Evolutionary conservation across 2,888 invertebrate genomes (phyloP).

Genomic region (Phalera bucephala): DNA sequence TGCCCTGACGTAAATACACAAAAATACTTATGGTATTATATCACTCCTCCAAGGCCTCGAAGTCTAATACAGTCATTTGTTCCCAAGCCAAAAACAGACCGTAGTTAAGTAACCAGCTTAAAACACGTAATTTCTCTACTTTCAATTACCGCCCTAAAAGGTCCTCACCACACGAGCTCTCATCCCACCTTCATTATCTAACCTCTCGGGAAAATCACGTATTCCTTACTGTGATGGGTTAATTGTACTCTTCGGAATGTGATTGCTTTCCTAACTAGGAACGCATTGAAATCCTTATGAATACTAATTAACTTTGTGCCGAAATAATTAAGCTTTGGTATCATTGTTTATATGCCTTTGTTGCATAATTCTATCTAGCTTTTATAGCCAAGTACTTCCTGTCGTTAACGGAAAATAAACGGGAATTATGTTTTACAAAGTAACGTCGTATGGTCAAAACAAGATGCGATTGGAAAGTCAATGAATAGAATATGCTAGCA

Average conservation of each 20-base stretch:
- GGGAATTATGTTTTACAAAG: too few relatives aligned
- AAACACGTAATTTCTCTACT: not conserved
- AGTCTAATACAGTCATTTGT: too few relatives aligned
- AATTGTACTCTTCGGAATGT: not conserved
- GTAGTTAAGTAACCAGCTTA: too few relatives aligned
- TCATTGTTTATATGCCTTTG: not conserved
- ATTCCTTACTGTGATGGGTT: not conserved
- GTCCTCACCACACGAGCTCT: not conserved
- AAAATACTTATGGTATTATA: too few relatives aligned
- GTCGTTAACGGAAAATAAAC: too few relatives aligned
- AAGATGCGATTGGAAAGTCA: too few relatives aligned
- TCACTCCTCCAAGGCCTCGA: too few relatives aligned
- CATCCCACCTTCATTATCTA: not conserved
- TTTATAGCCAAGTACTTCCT: too few relatives aligned
- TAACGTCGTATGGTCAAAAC: too few relatives aligned
- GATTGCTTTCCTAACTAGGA: not conserved
- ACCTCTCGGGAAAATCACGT: constrained; percentile 1
- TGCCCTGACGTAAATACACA: too few relatives aligned
- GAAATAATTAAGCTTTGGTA: not conserved
- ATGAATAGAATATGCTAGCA: too few relatives aligned
- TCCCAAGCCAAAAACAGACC: constrained; percentile 12
- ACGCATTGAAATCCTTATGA: not conserved
- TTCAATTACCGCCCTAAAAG: not conserved
- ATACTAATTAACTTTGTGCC: not conserved
- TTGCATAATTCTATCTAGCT: too few relatives aligned